Evolutionary conservation across 2,113 vertebrate genomes (phyloP), one percentile per base, ranked within the genome.

Genomic region (Mystacornis crossleyi): DNA sequence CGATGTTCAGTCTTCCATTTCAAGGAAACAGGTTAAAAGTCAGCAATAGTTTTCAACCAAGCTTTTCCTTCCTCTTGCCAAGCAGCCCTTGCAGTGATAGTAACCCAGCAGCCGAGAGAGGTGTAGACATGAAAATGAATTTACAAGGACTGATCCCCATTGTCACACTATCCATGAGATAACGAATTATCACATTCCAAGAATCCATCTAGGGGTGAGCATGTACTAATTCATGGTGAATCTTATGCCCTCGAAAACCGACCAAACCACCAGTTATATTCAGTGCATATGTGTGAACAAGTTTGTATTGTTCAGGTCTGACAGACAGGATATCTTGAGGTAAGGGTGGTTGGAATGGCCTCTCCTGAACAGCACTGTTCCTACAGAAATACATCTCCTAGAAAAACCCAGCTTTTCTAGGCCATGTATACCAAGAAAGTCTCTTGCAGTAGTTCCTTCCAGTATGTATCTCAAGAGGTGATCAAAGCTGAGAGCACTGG

Each of bases 171-270:
- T 58, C 72, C 4, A 24, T 18, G 65, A 96, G 86, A 81, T 89
- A 97, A 79, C 72, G 89, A 96, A 95, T 92, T 91, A 94, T 67
- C 83, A 25, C 82, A 94, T 88, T 92, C 96, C 95, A 95, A 96
- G 89, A 96, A 89, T 87, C 92, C 95, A 92, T 93, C 87, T 95
- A n/a, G 14, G 74, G 40, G 85, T 61, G 36, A 94, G 73, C 43
- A 80, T n/a, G 12, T 86, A 86, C 61, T 91, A 16, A 90, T 92
- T 89, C 92, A 69, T 33, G 90, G 82, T 54, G 87, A 89, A 92
- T 91, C 94, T 89, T 40, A 95, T 0, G 0, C 43, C 38, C 14
- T 45, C 71, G 96, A 97, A 92, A 90, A 29, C 90, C 84, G 86
- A 93, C 82, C 89, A 93, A 81, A 89, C 47, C 58, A 78, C 91